A percentile compares a stretch with the other conserved stretches of the same genome.
These are phyloP conservation scores for Drosophila nr. perissopoda DNA, from an alignment of 2,888 invertebrate species.

Conservation along the genomic window DNA sequence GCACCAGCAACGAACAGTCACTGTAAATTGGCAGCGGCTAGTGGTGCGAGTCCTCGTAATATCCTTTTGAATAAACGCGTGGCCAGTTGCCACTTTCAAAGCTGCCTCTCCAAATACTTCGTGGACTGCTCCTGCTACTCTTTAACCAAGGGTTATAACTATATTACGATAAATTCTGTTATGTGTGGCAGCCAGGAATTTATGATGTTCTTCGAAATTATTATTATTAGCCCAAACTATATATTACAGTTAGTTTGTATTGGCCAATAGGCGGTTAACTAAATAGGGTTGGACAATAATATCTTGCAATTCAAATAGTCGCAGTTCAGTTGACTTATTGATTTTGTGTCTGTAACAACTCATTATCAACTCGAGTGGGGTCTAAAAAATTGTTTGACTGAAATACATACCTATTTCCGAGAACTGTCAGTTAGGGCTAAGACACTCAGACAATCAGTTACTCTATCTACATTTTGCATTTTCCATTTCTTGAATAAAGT, in stretches of 20 bases:
- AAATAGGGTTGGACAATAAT: background rate
- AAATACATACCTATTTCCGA: background rate
- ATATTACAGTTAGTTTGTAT: background rate
- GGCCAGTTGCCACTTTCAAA: slow-evolving; percentile 45
- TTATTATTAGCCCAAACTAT: background rate
- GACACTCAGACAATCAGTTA: background rate
- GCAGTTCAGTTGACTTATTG: background rate
- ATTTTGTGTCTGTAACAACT: background rate
- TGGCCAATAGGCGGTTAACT: background rate
- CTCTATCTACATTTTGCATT: background rate
- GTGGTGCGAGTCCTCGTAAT: slow-evolving; percentile 44
- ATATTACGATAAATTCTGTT: background rate
- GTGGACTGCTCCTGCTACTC: slow-evolving; percentile 12
- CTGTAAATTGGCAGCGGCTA: slow-evolving; percentile 53
- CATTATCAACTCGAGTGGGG: background rate
- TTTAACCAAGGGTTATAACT: background rate
- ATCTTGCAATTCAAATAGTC: too few species aligned
- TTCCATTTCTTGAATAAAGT: background rate
- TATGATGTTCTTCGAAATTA: background rate
- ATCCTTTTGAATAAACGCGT: slow-evolving; percentile 70
- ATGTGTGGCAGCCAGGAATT: background rate
- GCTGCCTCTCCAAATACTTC: slow-evolving; percentile 47
- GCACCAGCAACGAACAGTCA: slow-evolving; percentile 16
- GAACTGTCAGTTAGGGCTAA: background rate
- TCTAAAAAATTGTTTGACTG: background rate